Evolutionary conservation across 2,797 vertebrate species (phyloP).

Genomic region (Melanotaenia parkinsoni): DNA sequence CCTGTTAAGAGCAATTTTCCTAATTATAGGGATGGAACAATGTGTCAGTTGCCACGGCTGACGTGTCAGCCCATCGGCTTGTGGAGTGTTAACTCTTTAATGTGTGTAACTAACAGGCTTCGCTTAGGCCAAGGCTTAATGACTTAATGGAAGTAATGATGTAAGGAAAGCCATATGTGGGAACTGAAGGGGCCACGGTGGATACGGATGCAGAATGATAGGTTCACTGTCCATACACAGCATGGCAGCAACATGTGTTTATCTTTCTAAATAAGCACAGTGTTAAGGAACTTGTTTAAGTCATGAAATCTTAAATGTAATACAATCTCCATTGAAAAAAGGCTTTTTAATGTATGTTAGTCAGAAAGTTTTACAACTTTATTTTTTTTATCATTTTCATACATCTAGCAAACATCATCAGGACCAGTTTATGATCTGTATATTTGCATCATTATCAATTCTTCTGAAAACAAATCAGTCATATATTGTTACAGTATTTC

Average conservation of each 20-base stretch:
- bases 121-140: conserved; percentile 70
- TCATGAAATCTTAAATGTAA: background rate
- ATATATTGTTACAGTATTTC: background rate
- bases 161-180: conserved; percentile 77
- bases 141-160: conserved; percentile 83
- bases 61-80: conserved; percentile 81
- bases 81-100: conserved; percentile 79
- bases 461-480: background rate
- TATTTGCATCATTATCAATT: background rate
- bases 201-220: conserved; percentile 29
- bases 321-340: too few species aligned
- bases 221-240: conserved; percentile 26
- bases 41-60: conserved; percentile 77
- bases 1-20: conserved; percentile 90
- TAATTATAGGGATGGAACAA: conserved; percentile 89
- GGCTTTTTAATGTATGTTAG: background rate
- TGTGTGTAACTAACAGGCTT: conserved; percentile 74
- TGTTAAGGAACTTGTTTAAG: background rate
- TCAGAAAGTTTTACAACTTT: background rate
- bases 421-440: too few species aligned
- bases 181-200: conserved; percentile 51
- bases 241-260: background rate
- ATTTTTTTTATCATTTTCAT: too few species aligned
- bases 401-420: too few species aligned
- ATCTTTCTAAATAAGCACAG: background rate